phyloP scores from a whole-genome alignment of 2,113 vertebrate genomes.

The Osmerus eperlanus region DNA sequence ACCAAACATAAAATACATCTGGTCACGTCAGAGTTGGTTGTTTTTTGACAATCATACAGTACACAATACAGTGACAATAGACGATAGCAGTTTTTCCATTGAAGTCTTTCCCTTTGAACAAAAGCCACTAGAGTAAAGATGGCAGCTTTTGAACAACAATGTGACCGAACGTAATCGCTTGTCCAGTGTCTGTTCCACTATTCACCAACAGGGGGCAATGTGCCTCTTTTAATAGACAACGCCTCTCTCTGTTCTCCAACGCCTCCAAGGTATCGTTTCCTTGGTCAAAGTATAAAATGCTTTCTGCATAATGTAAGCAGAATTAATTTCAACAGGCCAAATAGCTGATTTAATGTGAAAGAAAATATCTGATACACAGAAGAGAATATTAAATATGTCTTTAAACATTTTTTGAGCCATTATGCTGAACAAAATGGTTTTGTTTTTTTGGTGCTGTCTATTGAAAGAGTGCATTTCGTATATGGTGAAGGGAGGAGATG shows the following conservation, averaged over 20 bases:
- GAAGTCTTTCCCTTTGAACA: no score
- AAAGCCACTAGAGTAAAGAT: no score
- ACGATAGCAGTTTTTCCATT: no score
- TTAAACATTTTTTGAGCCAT: slow-evolving; percentile 43
- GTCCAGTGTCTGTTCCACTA: neutral
- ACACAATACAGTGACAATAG: no score
- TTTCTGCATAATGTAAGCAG: slow-evolving; percentile 64
- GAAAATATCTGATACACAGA: slow-evolving; percentile 66
- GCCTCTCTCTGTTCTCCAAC: slow-evolving; percentile 22
- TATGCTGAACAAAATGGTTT: slow-evolving; percentile 45
- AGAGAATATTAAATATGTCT: slow-evolving; percentile 64
- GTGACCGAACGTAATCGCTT: neutral
- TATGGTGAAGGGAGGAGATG: no score
- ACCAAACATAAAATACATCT: no score
- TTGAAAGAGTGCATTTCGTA: no score
- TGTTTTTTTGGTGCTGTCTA: neutral
- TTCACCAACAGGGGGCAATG: slow-evolving; percentile 68
- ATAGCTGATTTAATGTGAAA: slow-evolving; percentile 70
- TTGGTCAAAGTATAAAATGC: slow-evolving; percentile 70
- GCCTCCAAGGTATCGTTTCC: slow-evolving; percentile 68
- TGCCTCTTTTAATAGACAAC: slow-evolving; percentile 45
- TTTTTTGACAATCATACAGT: no score
- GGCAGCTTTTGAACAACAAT: neutral
- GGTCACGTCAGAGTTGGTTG: no score
- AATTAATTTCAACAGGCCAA: slow-evolving; percentile 67